Evolutionary conservation across 2,113 vertebrate genomes (phyloP).

Genomic region (Semicossyphus pulcher): DNA sequence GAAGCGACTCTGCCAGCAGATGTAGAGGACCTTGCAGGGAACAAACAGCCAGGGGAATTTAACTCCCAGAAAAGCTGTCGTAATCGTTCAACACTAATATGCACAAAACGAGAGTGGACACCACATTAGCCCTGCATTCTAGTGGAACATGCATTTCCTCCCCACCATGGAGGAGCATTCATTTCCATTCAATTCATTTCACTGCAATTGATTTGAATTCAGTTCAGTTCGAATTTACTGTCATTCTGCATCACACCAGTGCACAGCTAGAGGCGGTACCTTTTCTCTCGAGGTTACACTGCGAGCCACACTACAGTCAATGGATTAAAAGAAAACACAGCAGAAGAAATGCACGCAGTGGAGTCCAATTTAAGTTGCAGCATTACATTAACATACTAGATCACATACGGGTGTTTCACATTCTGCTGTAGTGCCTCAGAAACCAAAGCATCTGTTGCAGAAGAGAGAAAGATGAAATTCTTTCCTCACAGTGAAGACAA

Average conservation of each 20-base stretch:
- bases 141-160: slow-evolving; percentile 38
- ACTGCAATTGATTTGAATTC: slow-evolving; percentile 8
- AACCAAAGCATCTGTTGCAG: no score
- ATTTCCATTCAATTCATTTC: slow-evolving; percentile 30
- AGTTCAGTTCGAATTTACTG: slow-evolving; percentile 17
- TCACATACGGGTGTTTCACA: no score
- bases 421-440: no score
- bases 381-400: no score
- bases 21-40: slow-evolving; percentile 39
- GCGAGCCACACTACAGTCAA: no score
- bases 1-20: slow-evolving; percentile 34
- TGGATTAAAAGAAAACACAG: no score
- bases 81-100: slow-evolving; percentile 45
- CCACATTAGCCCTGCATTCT: slow-evolving; percentile 50
- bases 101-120: slow-evolving; percentile 58
- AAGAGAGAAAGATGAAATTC: no score
- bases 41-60: slow-evolving; percentile 56
- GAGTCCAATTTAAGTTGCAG: no score
- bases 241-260: neutral
- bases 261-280: neutral
- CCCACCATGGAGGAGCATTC: neutral
- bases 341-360: no score
- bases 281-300: neutral
- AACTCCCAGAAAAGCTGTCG: slow-evolving; percentile 54
- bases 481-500: no score